These are phyloP conservation scores for Meloe dianella DNA, from an alignment of 2,888 invertebrate species.

Conservation along the genomic window DNA sequence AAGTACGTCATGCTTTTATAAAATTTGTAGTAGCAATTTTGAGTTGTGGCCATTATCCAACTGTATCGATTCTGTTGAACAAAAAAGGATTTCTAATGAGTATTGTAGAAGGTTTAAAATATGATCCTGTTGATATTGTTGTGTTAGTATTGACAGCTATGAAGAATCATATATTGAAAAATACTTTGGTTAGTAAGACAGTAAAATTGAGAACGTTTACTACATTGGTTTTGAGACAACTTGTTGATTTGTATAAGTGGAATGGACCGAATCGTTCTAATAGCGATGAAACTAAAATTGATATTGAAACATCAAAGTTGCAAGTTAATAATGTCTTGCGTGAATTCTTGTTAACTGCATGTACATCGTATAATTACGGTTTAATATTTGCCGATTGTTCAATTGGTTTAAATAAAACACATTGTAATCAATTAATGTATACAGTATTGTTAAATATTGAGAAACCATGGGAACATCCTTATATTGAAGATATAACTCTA, in stretches of 20 bases:
- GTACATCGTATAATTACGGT: conserved; percentile 78
- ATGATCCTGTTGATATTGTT: conserved; percentile 71
- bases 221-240: conserved; percentile 69
- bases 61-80: conserved; percentile 73
- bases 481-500: conserved; percentile 68
- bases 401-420: conserved; percentile 65
- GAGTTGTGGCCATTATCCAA: conserved; percentile 71
- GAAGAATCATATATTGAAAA: conserved; percentile 72
- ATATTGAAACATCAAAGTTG: conserved; percentile 57
- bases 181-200: conserved; percentile 71
- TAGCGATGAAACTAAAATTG: conserved; percentile 45
- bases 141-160: conserved; percentile 71
- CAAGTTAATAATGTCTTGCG: conserved; percentile 67
- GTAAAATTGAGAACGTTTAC: conserved; percentile 75
- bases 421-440: conserved; percentile 67
- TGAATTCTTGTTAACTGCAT: conserved; percentile 73
- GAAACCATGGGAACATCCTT: conserved; percentile 72
- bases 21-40: conserved; percentile 79
- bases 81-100: conserved; percentile 69
- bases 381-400: conserved; percentile 76
- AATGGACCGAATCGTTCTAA: conserved; percentile 68
- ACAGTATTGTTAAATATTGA: conserved; percentile 70
- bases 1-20: conserved; percentile 75
- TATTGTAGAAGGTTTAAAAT: conserved; percentile 69
- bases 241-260: conserved; percentile 77